Base-by-base conservation (phyloP, 2,113 vertebrate species). In the Mesitornis unicolor region DNA sequence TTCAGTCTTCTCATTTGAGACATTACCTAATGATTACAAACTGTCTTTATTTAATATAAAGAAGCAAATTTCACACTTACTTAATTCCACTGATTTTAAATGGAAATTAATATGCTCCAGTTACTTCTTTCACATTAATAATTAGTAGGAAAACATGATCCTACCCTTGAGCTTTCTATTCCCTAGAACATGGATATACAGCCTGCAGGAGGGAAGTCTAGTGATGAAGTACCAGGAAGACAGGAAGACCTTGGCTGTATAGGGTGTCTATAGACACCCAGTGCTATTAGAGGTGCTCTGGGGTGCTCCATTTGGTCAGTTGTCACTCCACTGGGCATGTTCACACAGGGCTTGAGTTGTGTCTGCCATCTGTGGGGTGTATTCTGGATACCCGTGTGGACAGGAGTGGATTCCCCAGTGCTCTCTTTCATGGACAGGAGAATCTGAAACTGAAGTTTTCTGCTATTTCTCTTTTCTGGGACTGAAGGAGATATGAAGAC, bases 1-100 rank as follows among this genome's bases (percentile, higher is more conserved):
- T 92, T 90, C 42, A 51, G 24, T 69, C 63, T 89, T 59, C 29
- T 67, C 51, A 86, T 84, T 81, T 57, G 28, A 93, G 68, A 75
- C 5, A 29, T 68, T 71, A 36, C 38, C 48, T 78, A 79, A 63
- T 33, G 33, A 78, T 71, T 82, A 60, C 82, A 70, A 81, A 19
- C 9, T 43, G 17, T 25, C 10, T 77, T 80, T 53, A 38, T 60
- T 54, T 71, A 56, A 42, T 24, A 54, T 28, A 11, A 69, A 84
- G 78, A 61, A 45, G 2, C 0, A 2, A 28, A 20, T 79, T 89
- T 51, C 29, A 50, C 20, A 29, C 13, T 67, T 77, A 29, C 13
- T 67, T 77, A 78, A 84, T 40, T 25, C 11, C 35, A 35, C 26
- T 48, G 10, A 59, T 54, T 87, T 75, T 16, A 70, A 84, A 65